Base-by-base conservation (phyloP, 2,113 vertebrate genomes). In the Tamias sibiricus region DNA sequence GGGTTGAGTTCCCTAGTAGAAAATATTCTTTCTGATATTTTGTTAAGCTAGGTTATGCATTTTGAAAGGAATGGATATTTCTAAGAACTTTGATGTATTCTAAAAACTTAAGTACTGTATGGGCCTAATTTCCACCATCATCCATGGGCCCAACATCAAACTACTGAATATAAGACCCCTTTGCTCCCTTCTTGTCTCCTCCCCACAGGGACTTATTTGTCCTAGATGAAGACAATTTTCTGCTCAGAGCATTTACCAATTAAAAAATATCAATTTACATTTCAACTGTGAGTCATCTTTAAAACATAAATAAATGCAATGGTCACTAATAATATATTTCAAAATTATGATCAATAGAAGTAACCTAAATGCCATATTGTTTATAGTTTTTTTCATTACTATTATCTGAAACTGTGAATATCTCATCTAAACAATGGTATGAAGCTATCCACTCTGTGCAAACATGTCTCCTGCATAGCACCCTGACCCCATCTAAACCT, bases 301-400 rank as follows among this genome's bases (percentile, higher is more conserved):
- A 77, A 91, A 91, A 87, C 24, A 95, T 26, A 84, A 93, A 90
- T 74, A 30, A 93, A 40, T 47, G 12, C 28, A 82, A 75, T 64
- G 72, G 44, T 72, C 16, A 84, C 24, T 52, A 13, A 72, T 42
- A 13, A 49, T 2, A 11, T 52, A 37, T 66, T 96, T 95, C 95
- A n/a, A 80, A 93, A 62, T 74, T 16, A 64, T 79, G 32, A 1
- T 83, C n/a, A 96, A 87, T 16, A 81, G 90, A 47, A 72, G 4
- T 75, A 71, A 90, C 91, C 54, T 76, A 57, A 77, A 32, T 69
- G 71, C 47, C 83, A 13, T 47, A 17, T 40, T 84, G 85, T 81
- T 87, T 66, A n/a, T 82, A 24, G 5, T 35, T 86, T 77, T 49
- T 95, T 82, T 84, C 95, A 91, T 94, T 89, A 30, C 11, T 71